These are phyloP conservation scores for Bombus waltoni DNA, from an alignment of 1,140 invertebrate species.

Conservation along the genomic window DNA sequence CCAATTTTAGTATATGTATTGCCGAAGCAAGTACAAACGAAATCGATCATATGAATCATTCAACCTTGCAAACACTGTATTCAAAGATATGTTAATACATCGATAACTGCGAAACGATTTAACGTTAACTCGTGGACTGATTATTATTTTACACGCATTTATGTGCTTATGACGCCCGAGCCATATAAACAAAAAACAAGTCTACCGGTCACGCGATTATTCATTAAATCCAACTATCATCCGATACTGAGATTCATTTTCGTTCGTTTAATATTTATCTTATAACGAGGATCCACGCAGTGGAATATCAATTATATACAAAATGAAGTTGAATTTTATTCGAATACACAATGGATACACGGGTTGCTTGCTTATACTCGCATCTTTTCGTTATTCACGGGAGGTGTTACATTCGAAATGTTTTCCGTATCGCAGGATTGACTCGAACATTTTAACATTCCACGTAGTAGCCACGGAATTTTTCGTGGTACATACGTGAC, in stretches of 20 bases:
- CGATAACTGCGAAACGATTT: conserved; percentile 15
- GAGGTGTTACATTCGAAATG: neutral
- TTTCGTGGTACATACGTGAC: neutral
- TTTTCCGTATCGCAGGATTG: neutral
- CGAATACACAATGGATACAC: neutral
- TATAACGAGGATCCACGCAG: neutral
- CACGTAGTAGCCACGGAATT: too few relatives aligned
- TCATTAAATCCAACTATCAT: neutral
- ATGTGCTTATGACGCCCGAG: too few relatives aligned
- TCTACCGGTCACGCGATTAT: neutral
- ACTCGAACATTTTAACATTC: neutral
- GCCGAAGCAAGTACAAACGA: too few relatives aligned
- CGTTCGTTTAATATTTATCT: neutral
- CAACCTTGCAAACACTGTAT: conserved; percentile 19
- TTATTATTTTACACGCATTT: neutral
- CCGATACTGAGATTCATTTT: too few relatives aligned
- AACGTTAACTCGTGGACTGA: neutral
- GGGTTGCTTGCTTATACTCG: neutral
- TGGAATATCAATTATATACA: neutral
- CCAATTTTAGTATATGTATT: too few relatives aligned
- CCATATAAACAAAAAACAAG: neutral
- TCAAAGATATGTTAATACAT: neutral
- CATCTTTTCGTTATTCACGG: neutral
- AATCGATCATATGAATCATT: conserved; percentile 17
- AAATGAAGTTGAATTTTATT: neutral